These are phyloP conservation scores for Microcaecilia unicolor DNA, from an alignment of 2,797 vertebrate genomes.

Conservation along the genomic window DNA sequence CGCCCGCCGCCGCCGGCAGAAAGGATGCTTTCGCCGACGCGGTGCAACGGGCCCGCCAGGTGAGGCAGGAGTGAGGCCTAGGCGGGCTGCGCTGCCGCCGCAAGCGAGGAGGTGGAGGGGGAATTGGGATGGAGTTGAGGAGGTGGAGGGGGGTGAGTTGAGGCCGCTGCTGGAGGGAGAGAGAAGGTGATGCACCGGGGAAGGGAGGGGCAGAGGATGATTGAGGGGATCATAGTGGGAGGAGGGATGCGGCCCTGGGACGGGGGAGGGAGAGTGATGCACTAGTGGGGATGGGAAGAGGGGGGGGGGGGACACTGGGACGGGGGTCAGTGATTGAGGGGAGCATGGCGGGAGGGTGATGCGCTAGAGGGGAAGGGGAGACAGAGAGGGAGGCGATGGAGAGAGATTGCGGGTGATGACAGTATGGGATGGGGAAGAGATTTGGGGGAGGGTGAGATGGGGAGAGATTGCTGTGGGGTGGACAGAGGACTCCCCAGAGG, in stretches of 20 bases:
- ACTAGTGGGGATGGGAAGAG: too few relatives aligned
- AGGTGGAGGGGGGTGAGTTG: too few relatives aligned
- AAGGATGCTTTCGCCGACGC: slow-evolving; percentile 91
- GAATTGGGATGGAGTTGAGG: too few relatives aligned
- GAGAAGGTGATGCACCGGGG: slow-evolving; percentile 1
- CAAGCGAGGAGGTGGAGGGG: background rate
- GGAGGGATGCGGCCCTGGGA: background rate
- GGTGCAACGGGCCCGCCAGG: slow-evolving; percentile 86
- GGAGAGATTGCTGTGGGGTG: background rate
- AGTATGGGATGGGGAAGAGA: too few relatives aligned
- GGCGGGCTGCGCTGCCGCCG: too few relatives aligned
- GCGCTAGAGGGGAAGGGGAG: too few relatives aligned
- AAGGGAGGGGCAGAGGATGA: slow-evolving; percentile 13
- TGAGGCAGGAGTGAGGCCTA: slow-evolving; percentile 37
- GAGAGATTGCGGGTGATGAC: background rate
- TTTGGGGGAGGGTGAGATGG: background rate
- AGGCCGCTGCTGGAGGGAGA: too few relatives aligned
- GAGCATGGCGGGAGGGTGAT: too few relatives aligned
- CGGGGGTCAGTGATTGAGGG: too few relatives aligned
- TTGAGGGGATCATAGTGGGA: background rate
- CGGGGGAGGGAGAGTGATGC: background rate
- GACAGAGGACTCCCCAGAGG: too few relatives aligned
- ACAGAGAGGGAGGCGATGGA: background rate
- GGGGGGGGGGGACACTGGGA: background rate
- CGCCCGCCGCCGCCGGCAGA: slow-evolving; percentile 68